Conservation (phyloP, 2,797 vertebrate species). For the Pseudopleuronectes americanus region DNA sequence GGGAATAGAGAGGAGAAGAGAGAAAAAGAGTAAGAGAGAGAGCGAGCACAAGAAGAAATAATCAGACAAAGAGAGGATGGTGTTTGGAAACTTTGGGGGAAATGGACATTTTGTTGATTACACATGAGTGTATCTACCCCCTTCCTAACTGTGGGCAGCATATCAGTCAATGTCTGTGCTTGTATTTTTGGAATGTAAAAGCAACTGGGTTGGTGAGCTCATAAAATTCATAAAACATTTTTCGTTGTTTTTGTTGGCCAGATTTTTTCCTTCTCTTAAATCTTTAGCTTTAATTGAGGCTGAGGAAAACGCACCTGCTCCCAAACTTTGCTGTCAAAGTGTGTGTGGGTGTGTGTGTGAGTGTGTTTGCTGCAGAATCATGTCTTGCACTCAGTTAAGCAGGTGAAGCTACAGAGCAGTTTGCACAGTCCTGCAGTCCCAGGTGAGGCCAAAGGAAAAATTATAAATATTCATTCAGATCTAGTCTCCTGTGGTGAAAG, state of each 20-base stretch:
- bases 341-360: slow-evolving; percentile 11
- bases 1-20: slow-evolving; percentile 9
- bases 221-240: too few species aligned
- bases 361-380: slow-evolving; percentile 14
- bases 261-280: neutral
- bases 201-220: neutral
- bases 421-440: slow-evolving; percentile 13
- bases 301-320: slow-evolving; percentile 42
- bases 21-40: neutral
- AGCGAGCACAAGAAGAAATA: neutral
- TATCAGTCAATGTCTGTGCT: neutral
- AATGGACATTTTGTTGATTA: neutral
- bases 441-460: slow-evolving; percentile 9
- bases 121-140: neutral
- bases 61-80: neutral
- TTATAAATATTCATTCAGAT: slow-evolving; percentile 53
- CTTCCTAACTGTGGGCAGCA: neutral
- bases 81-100: slow-evolving; percentile 1
- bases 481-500: slow-evolving; percentile 29
- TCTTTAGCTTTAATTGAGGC: slow-evolving; percentile 51
- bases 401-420: slow-evolving; percentile 34
- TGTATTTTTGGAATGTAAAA: neutral
- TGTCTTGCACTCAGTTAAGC: slow-evolving; percentile 27
- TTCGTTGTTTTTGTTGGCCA: slow-evolving; percentile 13
- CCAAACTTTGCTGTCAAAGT: slow-evolving; percentile 2